These are phyloP conservation scores for Morone chrysops DNA, from an alignment of 2,113 vertebrate species.

Conservation along the genomic window DNA sequence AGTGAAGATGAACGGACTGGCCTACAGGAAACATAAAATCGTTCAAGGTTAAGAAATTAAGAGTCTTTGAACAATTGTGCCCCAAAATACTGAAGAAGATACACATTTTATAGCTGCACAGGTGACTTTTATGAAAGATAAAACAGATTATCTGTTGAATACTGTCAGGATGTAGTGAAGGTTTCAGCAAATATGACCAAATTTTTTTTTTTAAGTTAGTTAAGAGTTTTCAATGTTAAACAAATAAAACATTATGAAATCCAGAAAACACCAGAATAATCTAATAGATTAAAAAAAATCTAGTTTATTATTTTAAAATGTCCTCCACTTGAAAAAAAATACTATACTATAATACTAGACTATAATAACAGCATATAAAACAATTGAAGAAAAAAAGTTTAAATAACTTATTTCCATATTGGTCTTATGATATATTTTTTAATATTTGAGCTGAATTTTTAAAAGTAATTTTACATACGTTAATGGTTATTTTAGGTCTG, in stretches of 20 bases:
- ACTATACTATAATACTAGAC: neutral
- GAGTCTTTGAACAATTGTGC: neutral
- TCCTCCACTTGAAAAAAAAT: neutral
- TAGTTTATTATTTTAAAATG: too few species aligned
- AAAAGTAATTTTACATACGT: neutral
- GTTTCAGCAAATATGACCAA: too few species aligned
- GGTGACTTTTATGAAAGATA: too few species aligned
- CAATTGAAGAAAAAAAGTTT: neutral
- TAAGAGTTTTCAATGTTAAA: neutral
- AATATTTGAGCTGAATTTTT: neutral
- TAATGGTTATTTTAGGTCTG: neutral
- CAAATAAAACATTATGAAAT: neutral
- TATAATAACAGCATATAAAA: neutral
- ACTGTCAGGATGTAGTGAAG: too few species aligned
- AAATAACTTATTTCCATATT: neutral
- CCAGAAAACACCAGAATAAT: neutral
- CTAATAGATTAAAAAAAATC: neutral
- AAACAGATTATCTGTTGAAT: too few species aligned
- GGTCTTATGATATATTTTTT: neutral
- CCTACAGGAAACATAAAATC: conserved; percentile 75
- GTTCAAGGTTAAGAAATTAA: neutral
- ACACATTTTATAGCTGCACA: too few species aligned
- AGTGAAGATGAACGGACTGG: conserved; percentile 87
- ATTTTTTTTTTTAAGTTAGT: too few species aligned
- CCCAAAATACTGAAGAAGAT: neutral